Conservation (phyloP, 2,888 invertebrate genomes). For the Sepiola atlantica region DNA sequence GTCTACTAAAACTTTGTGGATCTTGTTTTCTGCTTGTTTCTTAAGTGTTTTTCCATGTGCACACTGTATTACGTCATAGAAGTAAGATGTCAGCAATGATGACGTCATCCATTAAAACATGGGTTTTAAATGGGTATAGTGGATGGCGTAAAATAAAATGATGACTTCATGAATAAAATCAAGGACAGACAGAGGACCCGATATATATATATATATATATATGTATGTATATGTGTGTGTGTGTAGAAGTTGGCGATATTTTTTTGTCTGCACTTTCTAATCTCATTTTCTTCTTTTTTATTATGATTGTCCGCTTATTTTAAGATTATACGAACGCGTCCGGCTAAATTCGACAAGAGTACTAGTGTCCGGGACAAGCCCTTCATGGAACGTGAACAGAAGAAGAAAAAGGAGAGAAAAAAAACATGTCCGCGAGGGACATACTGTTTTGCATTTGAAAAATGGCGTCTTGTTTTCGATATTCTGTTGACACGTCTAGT, state of each 20-base stretch:
- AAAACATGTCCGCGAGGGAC: not conserved
- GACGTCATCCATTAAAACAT: too few species aligned
- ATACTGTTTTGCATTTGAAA: not conserved
- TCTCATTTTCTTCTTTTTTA: not conserved
- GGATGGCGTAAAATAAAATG: too few species aligned
- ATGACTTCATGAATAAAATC: too few species aligned
- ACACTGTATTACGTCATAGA: too few species aligned
- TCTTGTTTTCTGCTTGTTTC: too few species aligned
- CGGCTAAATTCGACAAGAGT: not conserved
- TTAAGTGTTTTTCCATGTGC: too few species aligned
- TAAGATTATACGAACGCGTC: not conserved
- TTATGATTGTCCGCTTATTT: not conserved
- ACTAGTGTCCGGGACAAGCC: not conserved
- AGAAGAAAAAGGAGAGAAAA: not conserved
- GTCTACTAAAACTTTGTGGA: too few species aligned
- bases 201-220: conserved; percentile 32
- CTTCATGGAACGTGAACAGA: too few species aligned
- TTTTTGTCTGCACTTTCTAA: not conserved
- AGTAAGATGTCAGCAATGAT: too few species aligned
- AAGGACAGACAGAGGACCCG: too few species aligned
- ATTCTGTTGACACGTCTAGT: not conserved
- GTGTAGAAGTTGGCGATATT: not conserved
- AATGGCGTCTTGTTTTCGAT: not conserved
- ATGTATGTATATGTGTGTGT: not conserved
- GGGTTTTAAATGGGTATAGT: too few species aligned